phyloP scores from a whole-genome alignment of 2,888 invertebrate species.

The Agonopterix subpropinquella region DNA sequence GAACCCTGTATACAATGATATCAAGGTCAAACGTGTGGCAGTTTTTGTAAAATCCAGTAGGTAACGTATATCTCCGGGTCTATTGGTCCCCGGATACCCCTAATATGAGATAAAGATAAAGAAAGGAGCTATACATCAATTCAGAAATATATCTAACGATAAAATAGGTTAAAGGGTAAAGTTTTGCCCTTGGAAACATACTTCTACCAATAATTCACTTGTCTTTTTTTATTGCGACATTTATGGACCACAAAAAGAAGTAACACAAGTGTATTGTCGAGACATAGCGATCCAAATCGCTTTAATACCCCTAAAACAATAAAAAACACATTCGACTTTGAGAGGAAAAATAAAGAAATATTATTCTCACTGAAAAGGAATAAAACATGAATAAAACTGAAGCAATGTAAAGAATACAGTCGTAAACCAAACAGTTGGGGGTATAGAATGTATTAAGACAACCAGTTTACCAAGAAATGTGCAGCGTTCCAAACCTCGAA shows the following conservation, averaged over 20 bases:
- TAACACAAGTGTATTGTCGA: neutral
- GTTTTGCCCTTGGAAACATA: neutral
- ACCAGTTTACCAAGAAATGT: constrained; percentile 7
- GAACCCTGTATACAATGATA: too few relatives aligned
- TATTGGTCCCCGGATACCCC: too few relatives aligned
- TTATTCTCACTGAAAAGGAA: constrained; percentile 23
- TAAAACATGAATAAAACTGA: constrained; percentile 37
- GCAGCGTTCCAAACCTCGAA: neutral
- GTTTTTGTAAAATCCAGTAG: too few relatives aligned
- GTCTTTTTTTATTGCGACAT: neutral
- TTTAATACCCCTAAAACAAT: constrained; percentile 6
- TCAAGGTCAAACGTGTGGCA: too few relatives aligned
- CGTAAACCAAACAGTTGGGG: constrained; percentile 32
- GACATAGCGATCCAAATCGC: constrained; percentile 4
- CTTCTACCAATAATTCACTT: neutral
- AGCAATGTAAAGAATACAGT: constrained; percentile 28
- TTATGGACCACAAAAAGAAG: constrained; percentile 4
- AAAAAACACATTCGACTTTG: constrained; percentile 5
- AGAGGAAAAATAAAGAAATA: constrained; percentile 15
- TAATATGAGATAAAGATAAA: too few relatives aligned
- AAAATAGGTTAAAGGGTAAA: too few relatives aligned
- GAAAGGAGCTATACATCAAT: too few relatives aligned
- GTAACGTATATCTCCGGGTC: too few relatives aligned
- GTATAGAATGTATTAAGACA: constrained; percentile 4
- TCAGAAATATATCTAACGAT: too few relatives aligned